phyloP scores from a whole-genome alignment of 2,797 vertebrate genomes.

The Denticeps clupeoides region DNA sequence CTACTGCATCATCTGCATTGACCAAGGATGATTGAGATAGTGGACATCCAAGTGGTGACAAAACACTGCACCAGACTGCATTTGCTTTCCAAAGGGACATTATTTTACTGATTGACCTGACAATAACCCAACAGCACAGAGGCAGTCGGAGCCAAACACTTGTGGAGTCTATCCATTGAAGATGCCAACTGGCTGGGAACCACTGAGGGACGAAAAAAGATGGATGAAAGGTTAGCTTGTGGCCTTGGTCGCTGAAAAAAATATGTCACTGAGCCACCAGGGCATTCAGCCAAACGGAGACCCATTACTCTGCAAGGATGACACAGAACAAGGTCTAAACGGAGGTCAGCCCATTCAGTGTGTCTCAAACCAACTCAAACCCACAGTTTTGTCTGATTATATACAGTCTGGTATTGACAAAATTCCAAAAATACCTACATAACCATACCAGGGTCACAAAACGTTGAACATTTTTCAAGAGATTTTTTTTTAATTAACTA shows the following conservation, averaged over 20 bases:
- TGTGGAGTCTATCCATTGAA: constrained; percentile 5
- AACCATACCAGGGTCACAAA: too few species aligned
- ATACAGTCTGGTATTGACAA: too few species aligned
- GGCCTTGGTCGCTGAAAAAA: constrained; percentile 11
- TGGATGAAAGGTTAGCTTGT: constrained; percentile 20
- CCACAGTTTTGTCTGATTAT: too few species aligned
- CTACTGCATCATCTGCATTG: too few species aligned
- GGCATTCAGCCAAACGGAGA: constrained; percentile 7
- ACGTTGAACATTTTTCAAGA: too few species aligned
- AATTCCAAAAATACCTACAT: too few species aligned
- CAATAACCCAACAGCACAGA: not conserved
- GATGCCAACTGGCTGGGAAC: constrained; percentile 19
- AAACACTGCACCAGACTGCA: too few species aligned
- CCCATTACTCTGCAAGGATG: constrained; percentile 6
- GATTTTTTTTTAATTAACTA: too few species aligned
- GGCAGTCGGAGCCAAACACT: constrained; percentile 6
- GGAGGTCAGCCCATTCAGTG: constrained; percentile 22
- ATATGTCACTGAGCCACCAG: constrained; percentile 16
- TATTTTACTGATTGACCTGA: constrained; percentile 3
- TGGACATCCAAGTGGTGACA: constrained; percentile 7
- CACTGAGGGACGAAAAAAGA: constrained; percentile 15
- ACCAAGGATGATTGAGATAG: too few species aligned
- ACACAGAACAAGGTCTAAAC: constrained; percentile 24
- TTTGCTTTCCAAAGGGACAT: constrained; percentile 7
- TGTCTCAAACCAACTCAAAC: too few species aligned